Conservation (phyloP, 64 coral and sea anemone genomes). For the Dendronephthya gigantea region DNA sequence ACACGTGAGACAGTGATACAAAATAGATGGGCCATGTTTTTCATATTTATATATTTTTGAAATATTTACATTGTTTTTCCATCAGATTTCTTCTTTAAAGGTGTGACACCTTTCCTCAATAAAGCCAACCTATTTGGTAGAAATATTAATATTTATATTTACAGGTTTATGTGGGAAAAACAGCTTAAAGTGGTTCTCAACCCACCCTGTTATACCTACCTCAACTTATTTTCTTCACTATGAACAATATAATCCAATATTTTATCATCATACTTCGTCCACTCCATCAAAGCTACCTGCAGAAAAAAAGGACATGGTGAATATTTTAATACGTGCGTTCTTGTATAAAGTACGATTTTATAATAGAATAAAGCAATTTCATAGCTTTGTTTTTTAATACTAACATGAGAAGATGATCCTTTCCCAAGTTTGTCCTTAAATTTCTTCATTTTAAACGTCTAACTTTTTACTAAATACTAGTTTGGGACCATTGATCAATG, state of each 20-base stretch:
- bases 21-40: neutral
- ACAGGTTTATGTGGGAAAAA: neutral
- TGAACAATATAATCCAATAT: slow-evolving; percentile 22
- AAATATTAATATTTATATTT: neutral
- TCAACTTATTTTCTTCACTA: slow-evolving; percentile 37
- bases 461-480: no score
- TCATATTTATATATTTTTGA: neutral
- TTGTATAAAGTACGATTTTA: no score
- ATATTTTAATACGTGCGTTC: neutral
- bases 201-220: neutral
- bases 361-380: no score
- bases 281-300: neutral
- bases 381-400: neutral
- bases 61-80: neutral
- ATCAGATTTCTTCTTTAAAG: slow-evolving; percentile 1
- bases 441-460: neutral
- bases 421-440: neutral
- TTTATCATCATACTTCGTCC: slow-evolving; percentile 43
- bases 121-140: neutral
- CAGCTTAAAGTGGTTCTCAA: neutral
- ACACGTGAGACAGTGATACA: no score
- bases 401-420: neutral
- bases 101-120: slow-evolving; percentile 4
- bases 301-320: neutral
- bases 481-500: no score